Conservation (phyloP, 2,888 invertebrate species). For the Nysson spinosus region DNA sequence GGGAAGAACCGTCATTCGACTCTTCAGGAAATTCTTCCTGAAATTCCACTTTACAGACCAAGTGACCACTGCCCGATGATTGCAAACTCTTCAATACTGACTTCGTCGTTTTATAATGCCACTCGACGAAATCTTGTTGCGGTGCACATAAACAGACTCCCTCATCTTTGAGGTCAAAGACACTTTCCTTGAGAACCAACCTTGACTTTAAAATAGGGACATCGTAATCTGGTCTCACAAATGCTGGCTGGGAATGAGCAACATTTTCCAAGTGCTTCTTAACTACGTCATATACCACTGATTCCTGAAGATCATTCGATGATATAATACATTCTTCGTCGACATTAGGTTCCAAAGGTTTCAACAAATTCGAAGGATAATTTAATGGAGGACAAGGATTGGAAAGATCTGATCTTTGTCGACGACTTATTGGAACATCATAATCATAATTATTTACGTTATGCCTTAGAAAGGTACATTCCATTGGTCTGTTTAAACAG, state of each 20-base stretch:
- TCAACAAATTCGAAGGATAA: not conserved
- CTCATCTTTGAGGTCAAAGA: slow-evolving; percentile 21
- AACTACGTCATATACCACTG: no score
- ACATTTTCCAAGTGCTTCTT: not conserved
- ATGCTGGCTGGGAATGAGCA: slow-evolving; percentile 12
- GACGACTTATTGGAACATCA: not conserved
- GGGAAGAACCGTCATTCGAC: not conserved
- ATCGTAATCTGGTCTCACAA: slow-evolving; percentile 5
- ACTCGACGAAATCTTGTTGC: slow-evolving; percentile 9
- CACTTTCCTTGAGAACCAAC: slow-evolving; percentile 29
- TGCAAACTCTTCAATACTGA: slow-evolving; percentile 15
- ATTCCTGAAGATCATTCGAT: no score
- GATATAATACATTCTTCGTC: no score
- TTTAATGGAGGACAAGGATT: no score
- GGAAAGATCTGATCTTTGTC: not conserved
- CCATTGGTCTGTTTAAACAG: no score
- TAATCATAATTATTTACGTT: not conserved
- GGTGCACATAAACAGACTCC: slow-evolving; percentile 4
- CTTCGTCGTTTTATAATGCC: slow-evolving; percentile 28
- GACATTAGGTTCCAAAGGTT: not conserved
- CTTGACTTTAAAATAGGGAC: slow-evolving; percentile 38
- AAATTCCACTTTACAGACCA: not conserved
- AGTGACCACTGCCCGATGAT: not conserved
- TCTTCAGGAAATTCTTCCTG: not conserved
- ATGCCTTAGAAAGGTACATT: no score